phyloP scores from a whole-genome alignment of 2,888 invertebrate genomes.

The Odontothrips loti region DNA sequence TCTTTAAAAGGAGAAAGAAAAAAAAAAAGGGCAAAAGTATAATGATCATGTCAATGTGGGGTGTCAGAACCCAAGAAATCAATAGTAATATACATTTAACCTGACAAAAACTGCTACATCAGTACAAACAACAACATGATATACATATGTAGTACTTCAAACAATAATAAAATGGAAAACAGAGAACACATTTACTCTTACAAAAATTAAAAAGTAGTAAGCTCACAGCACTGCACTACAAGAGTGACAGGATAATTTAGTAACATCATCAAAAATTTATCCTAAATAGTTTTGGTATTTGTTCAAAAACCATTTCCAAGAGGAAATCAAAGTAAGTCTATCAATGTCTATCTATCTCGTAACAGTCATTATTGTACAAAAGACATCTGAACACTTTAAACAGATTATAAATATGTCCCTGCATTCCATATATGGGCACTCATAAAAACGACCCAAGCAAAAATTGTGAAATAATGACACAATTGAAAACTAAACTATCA shows the following conservation, averaged over 20 bases:
- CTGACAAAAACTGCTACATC: constrained; percentile 10
- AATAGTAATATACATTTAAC: background rate
- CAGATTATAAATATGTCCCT: constrained; percentile 13
- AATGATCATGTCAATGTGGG: background rate
- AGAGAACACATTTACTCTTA: background rate
- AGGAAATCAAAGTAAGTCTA: constrained; percentile 9
- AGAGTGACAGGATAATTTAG: constrained; percentile 10
- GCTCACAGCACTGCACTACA: constrained; percentile 24
- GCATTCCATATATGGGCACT: constrained; percentile 2
- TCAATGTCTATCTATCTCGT: background rate
- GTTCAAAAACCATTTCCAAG: background rate
- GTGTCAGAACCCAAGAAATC: background rate
- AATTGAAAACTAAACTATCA: background rate
- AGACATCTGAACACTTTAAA: constrained; percentile 19
- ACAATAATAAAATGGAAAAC: background rate
- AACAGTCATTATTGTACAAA: constrained; percentile 27
- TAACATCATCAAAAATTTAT: background rate
- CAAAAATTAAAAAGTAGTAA: constrained; percentile 25
- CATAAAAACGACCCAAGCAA: background rate
- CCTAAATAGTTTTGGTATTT: constrained; percentile 21
- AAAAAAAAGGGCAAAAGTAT: background rate
- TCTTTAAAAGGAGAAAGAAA: background rate
- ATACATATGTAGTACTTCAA: background rate
- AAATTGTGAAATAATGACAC: background rate
- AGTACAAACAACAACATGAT: constrained; percentile 20